phyloP scores from a whole-genome alignment of 2,113 vertebrate species.

The Phalacrocorax pelagicus region DNA sequence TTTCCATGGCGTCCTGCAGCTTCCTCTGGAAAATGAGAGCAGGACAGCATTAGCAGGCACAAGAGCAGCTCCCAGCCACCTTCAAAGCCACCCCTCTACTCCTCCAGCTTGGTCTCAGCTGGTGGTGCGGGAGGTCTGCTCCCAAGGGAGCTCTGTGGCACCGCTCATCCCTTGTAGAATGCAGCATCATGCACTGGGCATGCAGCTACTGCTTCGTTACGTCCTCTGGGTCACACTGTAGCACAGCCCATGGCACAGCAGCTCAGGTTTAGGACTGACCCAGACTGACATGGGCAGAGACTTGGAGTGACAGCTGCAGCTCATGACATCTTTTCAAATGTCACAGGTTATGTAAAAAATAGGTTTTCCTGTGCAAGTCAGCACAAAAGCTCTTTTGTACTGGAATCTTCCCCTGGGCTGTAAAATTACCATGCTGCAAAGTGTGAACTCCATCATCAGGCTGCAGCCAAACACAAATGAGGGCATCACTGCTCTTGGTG shows the following conservation, averaged over 20 bases:
- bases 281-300: background rate
- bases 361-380: background rate
- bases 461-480: background rate
- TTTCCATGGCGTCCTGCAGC: constrained; percentile 58
- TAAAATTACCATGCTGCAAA: background rate
- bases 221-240: background rate
- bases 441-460: background rate
- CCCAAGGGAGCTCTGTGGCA: background rate
- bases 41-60: background rate
- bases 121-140: rapidly evolving
- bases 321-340: background rate
- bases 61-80: background rate
- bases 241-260: background rate
- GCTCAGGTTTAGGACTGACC: background rate
- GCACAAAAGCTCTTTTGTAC: background rate
- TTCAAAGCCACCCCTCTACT: background rate
- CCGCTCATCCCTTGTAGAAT: background rate
- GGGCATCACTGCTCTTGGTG: background rate
- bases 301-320: background rate
- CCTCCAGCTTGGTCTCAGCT: background rate
- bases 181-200: background rate
- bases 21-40: constrained; percentile 68
- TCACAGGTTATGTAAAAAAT: background rate
- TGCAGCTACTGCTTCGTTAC: background rate
- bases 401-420: background rate